Base-by-base conservation (phyloP, 1,140 invertebrate species). In the Cepaea nemoralis region DNA sequence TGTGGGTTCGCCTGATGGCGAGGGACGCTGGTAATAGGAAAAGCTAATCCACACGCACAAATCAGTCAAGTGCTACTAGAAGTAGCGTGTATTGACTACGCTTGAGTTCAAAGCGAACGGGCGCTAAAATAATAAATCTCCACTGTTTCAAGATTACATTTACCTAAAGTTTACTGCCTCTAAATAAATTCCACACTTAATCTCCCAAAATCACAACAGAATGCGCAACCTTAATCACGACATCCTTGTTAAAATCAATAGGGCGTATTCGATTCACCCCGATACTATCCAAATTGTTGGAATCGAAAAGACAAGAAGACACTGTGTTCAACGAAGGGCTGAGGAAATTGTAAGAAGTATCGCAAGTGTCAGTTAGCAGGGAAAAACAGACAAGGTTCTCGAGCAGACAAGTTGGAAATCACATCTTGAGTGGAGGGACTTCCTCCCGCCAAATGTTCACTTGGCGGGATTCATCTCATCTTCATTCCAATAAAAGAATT, bases 401-500 rank as follows among this genome's bases (percentile, higher is more conserved):
- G 33, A 31, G 0, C n/a, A 63, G 59, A 63, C 59, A 63, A 63
- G 59, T n/a, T 31, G 59, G 59, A 63, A 63, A 63, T 63, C 10
- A 59, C 50, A 55, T 55, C 50, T 24, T 55, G 50, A 55, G 50
- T 55, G 50, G 50, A 55, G 22, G 50, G 50, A 55, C 42, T 55
- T 55, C 50, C 8, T 55, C 50, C 50, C n/a, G 19, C 50, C 50
- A 8, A 55, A 55, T 27, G 27, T 63, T 31, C 59, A 63, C 59
- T 63, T 63, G 6, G 27, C 3, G 33, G 59, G 59, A 63, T 63
- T 63, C 59, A 63, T 63, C n/a, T 63, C n/a, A 63, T 63, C 59
- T 63, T 63, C 27, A 63, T 19, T 63, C 6, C 59, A 63, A 63
- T 31, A 63, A 63, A 63, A 27, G 27, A 27, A 63, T 63, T 63